Evolutionary conservation across 1,140 invertebrate species (phyloP), one percentile per base, ranked within the genome.

Genomic region (Drosophila santomea): DNA sequence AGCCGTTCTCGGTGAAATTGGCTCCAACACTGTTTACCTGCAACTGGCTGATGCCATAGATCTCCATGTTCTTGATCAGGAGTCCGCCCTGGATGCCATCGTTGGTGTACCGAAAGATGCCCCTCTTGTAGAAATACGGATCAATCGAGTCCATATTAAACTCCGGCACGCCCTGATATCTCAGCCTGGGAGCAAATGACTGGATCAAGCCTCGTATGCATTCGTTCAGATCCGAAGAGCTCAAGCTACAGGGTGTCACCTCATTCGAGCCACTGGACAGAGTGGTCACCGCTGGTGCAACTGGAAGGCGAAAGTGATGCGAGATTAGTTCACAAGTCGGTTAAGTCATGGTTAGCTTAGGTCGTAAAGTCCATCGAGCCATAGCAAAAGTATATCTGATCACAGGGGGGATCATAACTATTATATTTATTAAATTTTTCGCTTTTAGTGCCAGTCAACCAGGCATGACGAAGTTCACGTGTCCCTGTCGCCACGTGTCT

Each of bases 21-120:
- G 79, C 71, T 14, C 59, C 51, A 4, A 92, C 77, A 32, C 60
- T 81, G 51, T 81, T 84, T 0, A 92, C 77, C 54, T 84, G 76
- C 8, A 90, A 55, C 6, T 64, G 66, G 28, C 86, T 90, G 25
- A 91, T 91, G 59, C 92, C 92, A 50, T 91, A 74, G 39, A 91
- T 91, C 35, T 92, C 85, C 80, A 91, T 90, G 60, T 92, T 91
- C 67, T 92, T 92, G 43, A 92, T 91, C 3, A 90, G 61, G 4
- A 92, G 74, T 11, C 89, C 82, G n/a, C 91, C 92, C 28, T 90
- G 82, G n/a, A 92, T 79, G 48, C 91, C 89, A 25, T 91, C 89
- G 55, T 91, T 92, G 10, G 89, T 68, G 50, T 92, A 92, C 6
- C 89, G 85, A 48, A 92, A 92, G 57, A 92, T 92, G 47, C 91